phyloP scores from a whole-genome alignment of 2,113 vertebrate genomes.

The Odontophorus gujanensis region DNA sequence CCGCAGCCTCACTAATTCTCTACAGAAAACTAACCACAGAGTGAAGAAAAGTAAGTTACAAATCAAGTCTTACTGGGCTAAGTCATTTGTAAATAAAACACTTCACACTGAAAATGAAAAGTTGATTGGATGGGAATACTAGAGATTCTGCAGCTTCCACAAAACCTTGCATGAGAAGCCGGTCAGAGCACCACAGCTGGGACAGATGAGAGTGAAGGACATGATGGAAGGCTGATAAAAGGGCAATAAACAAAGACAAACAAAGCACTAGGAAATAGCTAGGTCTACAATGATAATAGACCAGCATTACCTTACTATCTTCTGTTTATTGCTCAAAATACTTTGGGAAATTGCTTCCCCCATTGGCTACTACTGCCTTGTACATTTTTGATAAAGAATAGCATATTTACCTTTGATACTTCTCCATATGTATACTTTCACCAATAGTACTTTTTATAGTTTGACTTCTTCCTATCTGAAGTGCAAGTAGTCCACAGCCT shows the following conservation, averaged over 20 bases:
- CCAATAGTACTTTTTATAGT: neutral
- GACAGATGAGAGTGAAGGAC: accelerated
- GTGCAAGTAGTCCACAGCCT: neutral
- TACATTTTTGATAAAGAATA: neutral
- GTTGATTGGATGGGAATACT: accelerated
- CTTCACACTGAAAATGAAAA: neutral
- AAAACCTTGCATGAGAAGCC: accelerated
- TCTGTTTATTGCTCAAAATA: neutral
- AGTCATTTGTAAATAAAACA: neutral
- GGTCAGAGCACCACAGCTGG: accelerated
- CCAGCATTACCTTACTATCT: neutral
- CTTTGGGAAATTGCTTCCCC: neutral
- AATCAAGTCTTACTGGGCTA: neutral
- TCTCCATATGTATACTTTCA: accelerated
- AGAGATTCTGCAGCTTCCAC: neutral
- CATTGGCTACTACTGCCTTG: neutral
- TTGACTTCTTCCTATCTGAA: neutral
- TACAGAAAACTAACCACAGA: neutral
- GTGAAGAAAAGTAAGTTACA: neutral
- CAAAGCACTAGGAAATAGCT: neutral
- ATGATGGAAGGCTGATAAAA: neutral
- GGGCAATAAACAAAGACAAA: neutral
- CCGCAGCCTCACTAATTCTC: neutral
- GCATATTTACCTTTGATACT: neutral
- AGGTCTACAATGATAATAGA: accelerated